Evolutionary conservation across 2,888 invertebrate species (phyloP), one percentile per base, ranked within the genome.

Genomic region (Hyalella azteca): DNA sequence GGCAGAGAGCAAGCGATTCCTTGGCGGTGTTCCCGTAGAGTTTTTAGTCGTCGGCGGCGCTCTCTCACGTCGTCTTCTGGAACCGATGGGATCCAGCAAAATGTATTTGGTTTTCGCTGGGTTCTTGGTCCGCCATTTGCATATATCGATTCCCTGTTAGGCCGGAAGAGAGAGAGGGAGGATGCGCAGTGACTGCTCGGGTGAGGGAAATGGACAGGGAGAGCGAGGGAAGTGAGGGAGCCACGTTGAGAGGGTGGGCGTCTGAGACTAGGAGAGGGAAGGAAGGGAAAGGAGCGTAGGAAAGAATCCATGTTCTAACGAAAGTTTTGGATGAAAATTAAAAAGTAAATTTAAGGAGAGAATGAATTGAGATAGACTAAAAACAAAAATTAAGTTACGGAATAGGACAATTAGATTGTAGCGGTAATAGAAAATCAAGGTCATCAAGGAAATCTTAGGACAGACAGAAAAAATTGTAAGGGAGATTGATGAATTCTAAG

Each of bases 141-240:
- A 81, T 81, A 78, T 81, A 81, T 81, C 75, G 81, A 81, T 81
- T 81, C 81, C 73, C 48, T 60, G 81, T 81, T 81, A 81, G 81
- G 81, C 78, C 49, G 73, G 50, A 76, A 32, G 77, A 48, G 77
- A 22, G 77, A 50, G 77, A 77, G 77, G 50, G 77, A 77, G 50
- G 29, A 50, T 4, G 36, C 7, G 13, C 11, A 73, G 36, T 5
- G 73, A 73, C 32, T 29, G 36, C 15, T 4, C 11, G 36, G 32
- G 73, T 15, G 36, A 19, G 15, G 29, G 22, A 13, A 9, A 29
- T 9, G 60, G 41, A 39, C 19, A 22, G 4, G 48, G 29, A 15
- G 45, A 22, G 29, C 11, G 45, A 26, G 75, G 45, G 41, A 39
- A 13, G 29, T 13, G 22, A 3, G n/a, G 26, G 15, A 75, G 19